phyloP scores from a whole-genome alignment of 2,113 vertebrate genomes.

The Fulmarus glacialis region DNA sequence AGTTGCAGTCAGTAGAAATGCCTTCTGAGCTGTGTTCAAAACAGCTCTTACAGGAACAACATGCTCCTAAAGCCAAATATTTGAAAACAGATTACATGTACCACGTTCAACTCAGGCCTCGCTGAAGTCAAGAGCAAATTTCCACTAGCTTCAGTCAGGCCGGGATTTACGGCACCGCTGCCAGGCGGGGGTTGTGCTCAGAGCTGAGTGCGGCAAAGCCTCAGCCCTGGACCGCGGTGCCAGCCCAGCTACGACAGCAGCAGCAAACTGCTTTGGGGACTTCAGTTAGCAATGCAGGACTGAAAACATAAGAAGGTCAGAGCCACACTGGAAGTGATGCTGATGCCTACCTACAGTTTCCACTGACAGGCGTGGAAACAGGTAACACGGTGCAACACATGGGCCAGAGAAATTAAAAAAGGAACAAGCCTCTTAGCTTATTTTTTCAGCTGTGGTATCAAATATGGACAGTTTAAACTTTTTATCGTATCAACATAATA shows the following conservation, averaged over 20 bases:
- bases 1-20: slow-evolving; percentile 37
- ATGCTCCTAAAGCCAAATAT: background rate
- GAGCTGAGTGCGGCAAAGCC: background rate
- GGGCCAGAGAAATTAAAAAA: background rate
- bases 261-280: background rate
- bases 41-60: slow-evolving; percentile 52
- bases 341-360: background rate
- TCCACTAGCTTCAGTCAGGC: background rate
- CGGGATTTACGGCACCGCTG: rapidly evolving
- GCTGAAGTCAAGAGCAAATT: background rate
- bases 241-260: background rate
- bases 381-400: background rate
- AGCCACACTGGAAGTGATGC: background rate
- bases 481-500: background rate
- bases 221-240: background rate
- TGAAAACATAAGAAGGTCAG: background rate
- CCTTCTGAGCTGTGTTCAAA: slow-evolving; percentile 35
- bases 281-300: background rate
- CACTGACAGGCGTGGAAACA: background rate
- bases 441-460: background rate
- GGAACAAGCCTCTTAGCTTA: background rate
- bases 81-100: slow-evolving; percentile 6
- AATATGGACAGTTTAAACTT: background rate
- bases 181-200: background rate
- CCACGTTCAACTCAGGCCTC: background rate